These are phyloP conservation scores for Andrena hattorfiana DNA, from an alignment of 2,888 invertebrate species.

Conservation along the genomic window DNA sequence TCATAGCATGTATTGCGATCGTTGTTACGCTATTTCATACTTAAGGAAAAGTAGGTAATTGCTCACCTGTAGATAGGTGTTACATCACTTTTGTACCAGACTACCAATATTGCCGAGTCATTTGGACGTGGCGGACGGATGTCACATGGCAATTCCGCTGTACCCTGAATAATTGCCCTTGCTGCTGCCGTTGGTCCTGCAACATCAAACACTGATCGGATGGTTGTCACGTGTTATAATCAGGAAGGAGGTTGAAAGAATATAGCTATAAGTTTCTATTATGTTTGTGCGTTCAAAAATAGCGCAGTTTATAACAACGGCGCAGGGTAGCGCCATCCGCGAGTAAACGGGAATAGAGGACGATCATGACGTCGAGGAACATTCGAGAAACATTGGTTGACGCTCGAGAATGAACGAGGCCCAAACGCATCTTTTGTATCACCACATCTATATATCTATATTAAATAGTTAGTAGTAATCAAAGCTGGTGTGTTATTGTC, in stretches of 20 bases:
- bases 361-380: too few relatives aligned
- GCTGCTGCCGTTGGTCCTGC: constrained; percentile 88
- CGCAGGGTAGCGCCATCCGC: too few relatives aligned
- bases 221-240: neutral
- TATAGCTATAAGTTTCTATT: neutral
- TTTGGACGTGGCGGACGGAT: constrained; percentile 91
- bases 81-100: constrained; percentile 96
- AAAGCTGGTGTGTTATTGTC: too few relatives aligned
- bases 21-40: too few relatives aligned
- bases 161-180: constrained; percentile 91
- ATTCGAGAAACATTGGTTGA: too few relatives aligned
- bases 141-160: constrained; percentile 94
- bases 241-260: neutral
- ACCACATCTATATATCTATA: too few relatives aligned
- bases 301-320: too few relatives aligned
- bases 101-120: constrained; percentile 93
- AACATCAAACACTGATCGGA: constrained; percentile 83
- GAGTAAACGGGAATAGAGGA: too few relatives aligned
- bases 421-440: too few relatives aligned
- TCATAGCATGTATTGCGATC: too few relatives aligned
- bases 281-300: neutral
- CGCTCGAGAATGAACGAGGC: too few relatives aligned
- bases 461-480: too few relatives aligned
- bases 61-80: constrained; percentile 95
- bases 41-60: neutral